A percentile compares a stretch with the other conserved stretches of the same genome.
Evolutionary conservation across 2,113 vertebrate species (phyloP).

Genomic region (Petrocephalus microphthalmus): DNA sequence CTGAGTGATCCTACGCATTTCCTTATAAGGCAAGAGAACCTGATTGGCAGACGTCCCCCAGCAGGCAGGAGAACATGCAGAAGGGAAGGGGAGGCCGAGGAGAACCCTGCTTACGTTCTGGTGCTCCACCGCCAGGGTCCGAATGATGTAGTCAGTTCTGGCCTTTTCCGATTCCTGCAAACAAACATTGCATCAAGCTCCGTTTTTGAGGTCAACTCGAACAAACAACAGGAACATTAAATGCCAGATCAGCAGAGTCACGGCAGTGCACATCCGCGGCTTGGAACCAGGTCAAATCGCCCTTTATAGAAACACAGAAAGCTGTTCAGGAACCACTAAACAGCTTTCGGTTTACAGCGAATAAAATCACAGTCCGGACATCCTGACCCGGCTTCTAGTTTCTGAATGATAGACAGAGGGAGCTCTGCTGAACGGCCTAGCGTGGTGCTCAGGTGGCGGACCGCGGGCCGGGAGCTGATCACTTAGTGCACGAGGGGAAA

Average conservation of each 20-base stretch:
- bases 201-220: not conserved
- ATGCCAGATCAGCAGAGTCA: not conserved
- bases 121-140: slow-evolving; percentile 79
- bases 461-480: not conserved
- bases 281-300: not conserved
- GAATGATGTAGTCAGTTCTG: slow-evolving; percentile 88
- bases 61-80: not conserved
- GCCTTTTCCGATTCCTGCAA: slow-evolving; percentile 84
- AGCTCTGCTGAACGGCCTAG: not conserved
- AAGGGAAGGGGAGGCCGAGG: not conserved
- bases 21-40: slow-evolving; percentile 56
- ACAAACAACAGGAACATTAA: not conserved
- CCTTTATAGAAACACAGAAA: not conserved
- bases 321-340: not conserved
- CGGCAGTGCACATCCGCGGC: not conserved
- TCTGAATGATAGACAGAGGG: not conserved
- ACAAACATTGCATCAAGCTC: slow-evolving; percentile 17
- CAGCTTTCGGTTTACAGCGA: not conserved
- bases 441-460: not conserved
- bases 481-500: not conserved
- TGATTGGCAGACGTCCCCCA: not conserved
- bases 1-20: slow-evolving; percentile 82
- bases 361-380: not conserved
- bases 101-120: slow-evolving; percentile 73
- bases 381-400: not conserved